These are phyloP conservation scores for Leptopilina myrica DNA, from an alignment of 2,888 invertebrate species.

Conservation along the genomic window DNA sequence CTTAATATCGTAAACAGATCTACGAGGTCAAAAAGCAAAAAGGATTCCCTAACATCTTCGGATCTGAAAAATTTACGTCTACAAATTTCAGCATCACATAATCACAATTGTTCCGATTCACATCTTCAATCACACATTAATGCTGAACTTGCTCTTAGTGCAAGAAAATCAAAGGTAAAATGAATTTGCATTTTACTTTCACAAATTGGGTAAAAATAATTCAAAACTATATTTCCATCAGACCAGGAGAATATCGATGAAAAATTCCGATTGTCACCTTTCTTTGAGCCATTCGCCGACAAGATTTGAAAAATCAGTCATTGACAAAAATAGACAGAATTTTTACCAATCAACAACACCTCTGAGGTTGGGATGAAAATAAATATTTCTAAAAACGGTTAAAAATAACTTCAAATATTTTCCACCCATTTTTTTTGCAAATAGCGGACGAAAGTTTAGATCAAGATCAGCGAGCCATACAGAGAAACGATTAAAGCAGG, in stretches of 20 bases:
- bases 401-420: too few species aligned
- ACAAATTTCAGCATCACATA: conserved; percentile 66
- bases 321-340: not conserved
- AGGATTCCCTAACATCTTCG: conserved; percentile 50
- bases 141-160: conserved; percentile 62
- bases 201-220: not conserved
- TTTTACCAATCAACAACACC: not conserved
- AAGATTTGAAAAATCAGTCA: not conserved
- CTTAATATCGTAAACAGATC: conserved; percentile 51
- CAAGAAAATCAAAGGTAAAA: conserved; percentile 61
- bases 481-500: not conserved
- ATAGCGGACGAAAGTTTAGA: not conserved
- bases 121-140: conserved; percentile 71
- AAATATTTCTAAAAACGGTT: too few species aligned
- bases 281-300: not conserved
- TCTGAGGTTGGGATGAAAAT: not conserved
- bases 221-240: not conserved
- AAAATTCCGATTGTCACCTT: not conserved
- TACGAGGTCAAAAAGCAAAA: conserved; percentile 51
- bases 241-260: not conserved
- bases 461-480: conserved; percentile 15
- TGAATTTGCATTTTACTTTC: not conserved
- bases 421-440: not conserved
- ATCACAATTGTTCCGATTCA: conserved; percentile 66
- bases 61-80: conserved; percentile 62